A percentile compares a stretch with the other conserved stretches of the same genome.
phyloP scores from a whole-genome alignment of 2,113 vertebrate genomes.

The Tapirus terrestris region DNA sequence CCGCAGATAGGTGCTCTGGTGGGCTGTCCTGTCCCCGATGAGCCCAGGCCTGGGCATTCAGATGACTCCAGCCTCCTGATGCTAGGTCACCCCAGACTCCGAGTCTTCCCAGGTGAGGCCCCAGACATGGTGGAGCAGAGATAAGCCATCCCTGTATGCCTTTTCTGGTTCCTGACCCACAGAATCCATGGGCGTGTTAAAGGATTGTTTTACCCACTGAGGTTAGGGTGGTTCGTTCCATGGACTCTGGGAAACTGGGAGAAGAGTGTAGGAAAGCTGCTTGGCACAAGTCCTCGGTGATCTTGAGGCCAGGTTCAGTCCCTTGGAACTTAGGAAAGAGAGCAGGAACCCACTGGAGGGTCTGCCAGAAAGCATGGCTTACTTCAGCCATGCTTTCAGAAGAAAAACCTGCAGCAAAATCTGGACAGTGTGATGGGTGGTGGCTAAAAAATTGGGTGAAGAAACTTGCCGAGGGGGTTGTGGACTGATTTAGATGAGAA shows the following conservation, averaged over 20 bases:
- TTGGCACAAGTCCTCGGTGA: background rate
- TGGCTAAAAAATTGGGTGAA: background rate
- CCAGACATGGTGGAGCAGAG: background rate
- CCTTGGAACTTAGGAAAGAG: background rate
- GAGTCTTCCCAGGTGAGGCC: background rate
- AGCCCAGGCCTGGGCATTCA: background rate
- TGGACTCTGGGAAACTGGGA: background rate
- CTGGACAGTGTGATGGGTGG: too few relatives aligned
- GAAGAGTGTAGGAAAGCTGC: background rate
- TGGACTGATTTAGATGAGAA: background rate
- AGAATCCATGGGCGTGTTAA: background rate
- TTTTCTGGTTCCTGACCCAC: background rate
- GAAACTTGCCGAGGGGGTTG: background rate
- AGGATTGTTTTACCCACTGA: background rate
- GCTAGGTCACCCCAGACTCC: background rate
- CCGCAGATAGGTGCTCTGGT: accelerated
- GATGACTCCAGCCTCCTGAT: background rate
- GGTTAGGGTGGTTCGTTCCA: background rate
- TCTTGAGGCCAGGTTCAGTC: background rate
- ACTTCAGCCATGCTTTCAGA: background rate
- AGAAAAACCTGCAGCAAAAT: background rate
- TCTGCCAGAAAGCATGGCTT: background rate
- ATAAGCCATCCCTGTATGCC: background rate
- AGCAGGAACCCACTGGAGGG: background rate
- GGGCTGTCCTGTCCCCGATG: background rate